Evolutionary conservation across 2,888 invertebrate species (phyloP), one percentile per base, ranked within the genome.

Genomic region (Drosophila tanythrix): DNA sequence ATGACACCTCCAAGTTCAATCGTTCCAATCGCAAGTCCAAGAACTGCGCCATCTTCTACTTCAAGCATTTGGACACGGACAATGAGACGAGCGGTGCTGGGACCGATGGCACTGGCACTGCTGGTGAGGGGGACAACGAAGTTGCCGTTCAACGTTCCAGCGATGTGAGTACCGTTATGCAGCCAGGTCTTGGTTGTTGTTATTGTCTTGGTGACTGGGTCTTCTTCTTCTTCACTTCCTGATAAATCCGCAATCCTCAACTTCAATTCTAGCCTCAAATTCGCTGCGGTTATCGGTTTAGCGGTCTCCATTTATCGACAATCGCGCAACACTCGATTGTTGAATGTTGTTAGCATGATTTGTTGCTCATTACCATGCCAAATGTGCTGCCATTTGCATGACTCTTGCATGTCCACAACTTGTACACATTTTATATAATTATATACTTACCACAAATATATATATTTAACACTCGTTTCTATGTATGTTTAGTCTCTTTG

Each of bases 1-100:
- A 94, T 51, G 94, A 95, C 92, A 93, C 94, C 43, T 95, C 95
- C 46, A 95, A 94, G 92, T 95, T 94, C 91, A 95, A 95, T 91
- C 94, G 96, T 83, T 96, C 97, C 13, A 96, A 96, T 92, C 94
- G 96, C 81, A 96, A 96, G 92, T 96, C 97, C 25, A 96, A 96
- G 92, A 97, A 97, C 92, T 95, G 96, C 92, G 97, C 96, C 81
- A 97, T 96, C 74, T 97, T 96, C 93, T 97, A 97, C 93, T 97
- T 97, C 93, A 96, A 95, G 92, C 97, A 97, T 93, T 95, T 95
- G 93, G 97, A 98, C 92, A 97, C 97, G 18, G 97, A 97, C 92
- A 96, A 97, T 15, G 97, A 97, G 92, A 92, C 92, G 51, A 91
- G 96, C 89, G 91, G 89, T 62, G 83, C 83, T 38, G 91, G 88